A percentile compares a stretch with the other conserved stretches of the same genome.
phyloP scores from a whole-genome alignment of 2,888 invertebrate genomes.

The Cheilosia vernalis region DNA sequence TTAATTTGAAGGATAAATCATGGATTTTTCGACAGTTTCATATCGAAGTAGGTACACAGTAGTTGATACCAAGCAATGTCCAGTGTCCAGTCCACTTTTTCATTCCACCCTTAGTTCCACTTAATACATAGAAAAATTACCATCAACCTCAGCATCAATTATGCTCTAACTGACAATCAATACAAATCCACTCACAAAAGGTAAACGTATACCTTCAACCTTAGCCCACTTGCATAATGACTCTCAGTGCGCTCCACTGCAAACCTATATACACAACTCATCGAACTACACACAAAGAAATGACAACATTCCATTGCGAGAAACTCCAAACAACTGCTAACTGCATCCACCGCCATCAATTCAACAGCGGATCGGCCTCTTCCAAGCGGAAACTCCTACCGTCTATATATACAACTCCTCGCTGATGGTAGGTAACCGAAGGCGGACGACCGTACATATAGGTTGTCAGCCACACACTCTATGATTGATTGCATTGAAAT shows the following conservation, averaged over 20 bases:
- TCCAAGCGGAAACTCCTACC: conserved; percentile 54
- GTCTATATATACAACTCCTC: conserved; percentile 4
- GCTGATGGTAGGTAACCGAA: not conserved
- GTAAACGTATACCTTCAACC: not conserved
- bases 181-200: not conserved
- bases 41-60: too few relatives aligned
- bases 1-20: too few relatives aligned
- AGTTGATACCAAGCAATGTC: too few relatives aligned
- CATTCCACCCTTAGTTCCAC: too few relatives aligned
- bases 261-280: not conserved
- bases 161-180: not conserved
- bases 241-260: not conserved
- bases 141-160: too few relatives aligned
- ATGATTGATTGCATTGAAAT: conserved; percentile 74
- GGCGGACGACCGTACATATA: conserved; percentile 21
- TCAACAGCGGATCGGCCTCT: not conserved
- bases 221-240: conserved; percentile 23
- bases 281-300: conserved; percentile 15
- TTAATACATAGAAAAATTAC: too few relatives aligned
- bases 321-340: conserved; percentile 14
- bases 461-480: conserved; percentile 63
- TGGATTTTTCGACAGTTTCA: too few relatives aligned
- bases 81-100: too few relatives aligned
- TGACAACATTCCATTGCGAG: conserved; percentile 10
- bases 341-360: not conserved